Evolutionary conservation across 2,113 vertebrate genomes (phyloP).

Genomic region (Pleuronectes platessa): DNA sequence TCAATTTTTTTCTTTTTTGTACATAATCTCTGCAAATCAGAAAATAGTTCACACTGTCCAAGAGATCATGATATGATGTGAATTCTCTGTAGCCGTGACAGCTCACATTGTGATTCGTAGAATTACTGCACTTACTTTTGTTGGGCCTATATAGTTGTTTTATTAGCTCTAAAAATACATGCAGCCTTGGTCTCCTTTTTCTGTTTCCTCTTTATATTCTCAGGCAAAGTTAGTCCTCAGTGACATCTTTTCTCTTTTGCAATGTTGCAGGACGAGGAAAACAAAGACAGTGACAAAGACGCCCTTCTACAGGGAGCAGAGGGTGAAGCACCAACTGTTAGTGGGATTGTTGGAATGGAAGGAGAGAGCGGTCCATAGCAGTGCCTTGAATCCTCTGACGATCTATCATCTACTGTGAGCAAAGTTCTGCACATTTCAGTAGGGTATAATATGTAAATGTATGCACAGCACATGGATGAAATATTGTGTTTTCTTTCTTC

Average conservation of each 20-base stretch:
- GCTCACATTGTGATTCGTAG: not conserved
- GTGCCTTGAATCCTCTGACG: slow-evolving; percentile 49
- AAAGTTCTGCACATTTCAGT: slow-evolving; percentile 22
- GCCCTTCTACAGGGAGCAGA: slow-evolving; percentile 25
- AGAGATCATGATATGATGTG: not conserved
- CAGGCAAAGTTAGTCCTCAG: slow-evolving; percentile 4
- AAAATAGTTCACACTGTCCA: not conserved
- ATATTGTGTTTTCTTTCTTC: slow-evolving; percentile 19
- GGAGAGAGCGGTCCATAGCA: slow-evolving; percentile 50
- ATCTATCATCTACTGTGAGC: slow-evolving; percentile 67
- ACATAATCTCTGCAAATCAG: not conserved
- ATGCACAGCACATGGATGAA: slow-evolving; percentile 18
- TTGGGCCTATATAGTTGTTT: slow-evolving; percentile 14
- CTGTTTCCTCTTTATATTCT: slow-evolving; percentile 10
- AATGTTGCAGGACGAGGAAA: slow-evolving; percentile 63
- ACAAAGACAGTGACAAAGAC: slow-evolving; percentile 36
- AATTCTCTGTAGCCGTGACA: not conserved
- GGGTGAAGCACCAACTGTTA: slow-evolving; percentile 18
- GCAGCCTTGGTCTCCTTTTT: not conserved
- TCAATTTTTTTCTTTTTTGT: not conserved
- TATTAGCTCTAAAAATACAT: not conserved
- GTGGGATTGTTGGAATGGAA: slow-evolving; percentile 40
- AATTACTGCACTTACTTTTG: slow-evolving; percentile 1
- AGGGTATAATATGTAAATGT: not conserved
- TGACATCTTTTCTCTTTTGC: slow-evolving; percentile 37